Evolutionary conservation across 2,113 vertebrate species (phyloP).

Genomic region (Dryoscopus gambensis): DNA sequence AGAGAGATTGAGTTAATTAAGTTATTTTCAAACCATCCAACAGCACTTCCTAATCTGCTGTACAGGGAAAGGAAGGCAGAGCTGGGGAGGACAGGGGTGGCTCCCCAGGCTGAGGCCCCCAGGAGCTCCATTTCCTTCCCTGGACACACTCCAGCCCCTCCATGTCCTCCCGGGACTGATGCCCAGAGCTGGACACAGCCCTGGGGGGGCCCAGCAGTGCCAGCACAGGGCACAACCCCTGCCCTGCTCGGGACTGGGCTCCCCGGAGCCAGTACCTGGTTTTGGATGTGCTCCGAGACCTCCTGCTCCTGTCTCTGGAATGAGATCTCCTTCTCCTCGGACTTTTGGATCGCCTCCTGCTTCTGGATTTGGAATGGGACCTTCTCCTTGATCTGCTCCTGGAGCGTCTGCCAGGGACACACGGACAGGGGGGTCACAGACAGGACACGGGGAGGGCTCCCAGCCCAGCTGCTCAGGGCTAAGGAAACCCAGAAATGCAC

Average conservation of each 20-base stretch:
- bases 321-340: conserved; percentile 86
- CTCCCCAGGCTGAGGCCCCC: neutral
- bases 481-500: accelerated
- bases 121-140: neutral
- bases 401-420: conserved; percentile 78
- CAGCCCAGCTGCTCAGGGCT: neutral
- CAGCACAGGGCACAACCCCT: neutral
- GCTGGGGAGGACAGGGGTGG: neutral
- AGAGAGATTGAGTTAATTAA: neutral
- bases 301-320: conserved; percentile 85
- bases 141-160: neutral
- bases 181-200: neutral
- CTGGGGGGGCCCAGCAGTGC: neutral
- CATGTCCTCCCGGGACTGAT: neutral
- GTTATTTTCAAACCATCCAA: neutral
- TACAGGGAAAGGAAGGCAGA: accelerated
- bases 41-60: neutral
- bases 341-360: conserved; percentile 91
- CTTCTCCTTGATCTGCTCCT: conserved; percentile 89
- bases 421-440: accelerated
- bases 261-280: conserved; percentile 73
- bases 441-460: accelerated
- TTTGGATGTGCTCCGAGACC: conserved; percentile 84
- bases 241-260: neutral
- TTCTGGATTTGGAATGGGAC: conserved; percentile 90